Evolutionary conservation across 2,888 invertebrate genomes (phyloP).

Genomic region (Thysanoteuthis rhombus): DNA sequence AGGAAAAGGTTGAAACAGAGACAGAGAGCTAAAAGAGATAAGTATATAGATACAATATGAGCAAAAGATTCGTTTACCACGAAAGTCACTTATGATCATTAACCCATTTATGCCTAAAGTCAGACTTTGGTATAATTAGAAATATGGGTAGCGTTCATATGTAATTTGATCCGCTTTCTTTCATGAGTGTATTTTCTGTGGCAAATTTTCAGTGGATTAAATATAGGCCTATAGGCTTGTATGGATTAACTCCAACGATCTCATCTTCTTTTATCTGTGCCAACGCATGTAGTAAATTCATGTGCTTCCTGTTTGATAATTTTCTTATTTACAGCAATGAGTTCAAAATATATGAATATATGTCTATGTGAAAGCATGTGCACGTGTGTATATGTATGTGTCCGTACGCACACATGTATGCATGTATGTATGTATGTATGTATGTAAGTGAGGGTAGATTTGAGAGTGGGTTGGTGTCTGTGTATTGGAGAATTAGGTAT

Average conservation of each 20-base stretch:
- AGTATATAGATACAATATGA: background rate
- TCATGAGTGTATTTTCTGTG: too few species aligned
- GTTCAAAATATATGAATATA: background rate
- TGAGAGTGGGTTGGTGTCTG: background rate
- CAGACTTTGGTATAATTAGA: too few species aligned
- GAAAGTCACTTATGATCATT: background rate
- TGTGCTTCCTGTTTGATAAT: background rate
- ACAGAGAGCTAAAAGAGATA: background rate
- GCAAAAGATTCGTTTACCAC: too few species aligned
- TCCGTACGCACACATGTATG: too few species aligned
- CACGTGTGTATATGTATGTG: background rate
- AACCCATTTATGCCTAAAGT: background rate
- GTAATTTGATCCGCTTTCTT: too few species aligned
- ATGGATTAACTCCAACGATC: too few species aligned
- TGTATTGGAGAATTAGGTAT: background rate
- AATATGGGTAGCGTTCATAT: too few species aligned
- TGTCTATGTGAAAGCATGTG: too few species aligned
- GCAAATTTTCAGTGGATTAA: too few species aligned
- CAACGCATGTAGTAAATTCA: background rate
- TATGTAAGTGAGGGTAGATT: too few species aligned
- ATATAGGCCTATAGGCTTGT: too few species aligned
- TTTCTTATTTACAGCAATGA: background rate
- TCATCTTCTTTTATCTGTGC: background rate
- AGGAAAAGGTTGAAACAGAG: background rate
- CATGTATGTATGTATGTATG: background rate